Conservation (phyloP, 2,797 vertebrate species). For the Clamator glandarius region DNA sequence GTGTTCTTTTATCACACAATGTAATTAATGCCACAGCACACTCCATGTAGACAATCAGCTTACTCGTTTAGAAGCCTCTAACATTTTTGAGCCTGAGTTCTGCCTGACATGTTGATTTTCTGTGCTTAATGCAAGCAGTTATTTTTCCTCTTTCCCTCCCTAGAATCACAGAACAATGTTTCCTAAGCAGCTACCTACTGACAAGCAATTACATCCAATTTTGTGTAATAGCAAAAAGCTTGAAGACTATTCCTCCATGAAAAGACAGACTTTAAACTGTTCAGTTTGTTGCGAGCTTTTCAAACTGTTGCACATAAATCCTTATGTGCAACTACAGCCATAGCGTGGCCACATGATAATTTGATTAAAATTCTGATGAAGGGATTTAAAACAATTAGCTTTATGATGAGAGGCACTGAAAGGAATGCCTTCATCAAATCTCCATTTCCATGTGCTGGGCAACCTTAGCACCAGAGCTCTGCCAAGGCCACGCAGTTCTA, state of each 20-base stretch:
- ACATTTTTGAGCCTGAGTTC: background rate
- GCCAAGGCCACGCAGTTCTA: background rate
- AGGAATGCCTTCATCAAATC: background rate
- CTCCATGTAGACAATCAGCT: background rate
- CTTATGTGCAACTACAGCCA: background rate
- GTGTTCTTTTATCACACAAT: background rate
- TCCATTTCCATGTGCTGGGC: background rate
- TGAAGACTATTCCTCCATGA: background rate
- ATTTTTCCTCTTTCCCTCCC: background rate
- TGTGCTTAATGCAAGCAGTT: background rate
- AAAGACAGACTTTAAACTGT: background rate
- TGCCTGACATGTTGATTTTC: background rate
- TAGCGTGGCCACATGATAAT: background rate
- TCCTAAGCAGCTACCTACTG: constrained; percentile 14
- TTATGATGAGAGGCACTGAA: background rate
- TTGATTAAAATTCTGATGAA: constrained; percentile 24
- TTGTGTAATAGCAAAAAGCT: background rate
- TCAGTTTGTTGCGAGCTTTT: background rate
- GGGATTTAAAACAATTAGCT: background rate
- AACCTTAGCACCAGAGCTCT: background rate
- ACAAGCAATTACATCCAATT: constrained; percentile 28
- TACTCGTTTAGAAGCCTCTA: background rate
- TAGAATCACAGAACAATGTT: background rate
- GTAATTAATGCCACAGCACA: background rate
- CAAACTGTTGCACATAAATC: background rate